Evolutionary conservation across 2,113 vertebrate genomes (phyloP).

Genomic region (Gallinago undulata): DNA sequence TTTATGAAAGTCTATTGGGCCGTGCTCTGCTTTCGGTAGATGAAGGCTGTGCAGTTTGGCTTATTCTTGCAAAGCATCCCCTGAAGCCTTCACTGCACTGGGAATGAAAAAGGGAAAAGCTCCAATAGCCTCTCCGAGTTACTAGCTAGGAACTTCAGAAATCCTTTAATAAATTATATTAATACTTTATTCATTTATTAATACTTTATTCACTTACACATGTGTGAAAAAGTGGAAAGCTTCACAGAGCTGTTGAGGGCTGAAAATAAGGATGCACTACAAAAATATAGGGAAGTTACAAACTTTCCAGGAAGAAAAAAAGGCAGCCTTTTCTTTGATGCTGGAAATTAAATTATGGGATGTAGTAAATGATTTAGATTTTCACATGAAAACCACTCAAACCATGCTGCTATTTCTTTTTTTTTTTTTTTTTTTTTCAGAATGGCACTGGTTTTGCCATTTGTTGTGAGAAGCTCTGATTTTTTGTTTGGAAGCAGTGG

Average conservation of each 20-base stretch:
- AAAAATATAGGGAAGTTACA: neutral
- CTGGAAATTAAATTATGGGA: neutral
- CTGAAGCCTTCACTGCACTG: rapidly evolving
- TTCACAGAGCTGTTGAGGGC: neutral
- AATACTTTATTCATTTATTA: neutral
- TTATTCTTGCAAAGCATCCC: rapidly evolving
- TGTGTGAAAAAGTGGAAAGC: neutral
- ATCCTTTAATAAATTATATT: neutral
- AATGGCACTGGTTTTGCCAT: rapidly evolving
- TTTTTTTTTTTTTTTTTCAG: neutral
- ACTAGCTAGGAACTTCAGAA: neutral
- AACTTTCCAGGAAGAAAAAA: neutral
- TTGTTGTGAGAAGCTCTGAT: neutral
- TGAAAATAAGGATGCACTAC: neutral
- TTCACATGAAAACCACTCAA: neutral
- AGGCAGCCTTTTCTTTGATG: neutral
- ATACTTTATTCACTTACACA: neutral
- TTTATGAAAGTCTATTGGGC: neutral
- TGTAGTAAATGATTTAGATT: neutral
- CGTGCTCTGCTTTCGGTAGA: rapidly evolving
- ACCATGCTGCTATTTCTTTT: rapidly evolving
- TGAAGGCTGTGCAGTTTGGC: rapidly evolving
- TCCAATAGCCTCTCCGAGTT: rapidly evolving
- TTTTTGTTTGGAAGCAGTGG: neutral
- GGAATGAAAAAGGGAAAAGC: neutral